Evolutionary conservation across 2,888 invertebrate species (phyloP), one percentile per base, ranked within the genome.

Genomic region (Encarsia formosa): DNA sequence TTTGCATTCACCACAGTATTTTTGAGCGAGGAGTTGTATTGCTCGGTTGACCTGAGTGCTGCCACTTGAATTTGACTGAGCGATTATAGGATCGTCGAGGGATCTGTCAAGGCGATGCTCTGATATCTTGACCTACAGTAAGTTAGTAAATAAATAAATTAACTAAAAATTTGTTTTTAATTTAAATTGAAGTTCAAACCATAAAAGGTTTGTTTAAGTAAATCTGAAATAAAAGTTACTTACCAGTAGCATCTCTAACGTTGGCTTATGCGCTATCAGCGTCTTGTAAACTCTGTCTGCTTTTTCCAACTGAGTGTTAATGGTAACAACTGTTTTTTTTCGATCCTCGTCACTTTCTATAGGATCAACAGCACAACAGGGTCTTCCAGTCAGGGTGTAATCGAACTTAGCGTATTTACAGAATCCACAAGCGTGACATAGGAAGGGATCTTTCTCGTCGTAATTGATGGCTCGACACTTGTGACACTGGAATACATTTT

Each of bases 321-420:
- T 96, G 32, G 88, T 88, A 31, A 88, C 85, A 20, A 96, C 90
- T 56, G 95, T 93, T 77, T 96, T 96, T 71, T 93, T 92, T 3
- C 97, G 81, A 73, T 97, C 98, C 63, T 97, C 96, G 65, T 97
- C 97, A 63, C 87, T 94, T 74, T 97, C 95, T 19, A 98, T 96
- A 11, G 94, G 93, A 76, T 98, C 97, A 1, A 98, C 95, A 18
- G 96, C 96, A 74, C 93, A 97, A 68, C 93, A 95, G 1, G 93
- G 89, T 19, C 91, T 85, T 5, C 91, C 94, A 5, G 87, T 87
- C 52, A 97, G 79, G 9, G 91, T 91, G 76, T 95, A 93, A 76
- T 99, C 98, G 74, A 98, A 97, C 76, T 98, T 96, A 29, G 97
- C 98, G 76, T 98, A 98, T 77, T 98, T 98, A 78, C 98, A 99